Percentiles rank a stretch among this genome's conserved stretches.
phyloP scores from a whole-genome alignment of 2,113 vertebrate genomes.

The Zootoca vivipara region DNA sequence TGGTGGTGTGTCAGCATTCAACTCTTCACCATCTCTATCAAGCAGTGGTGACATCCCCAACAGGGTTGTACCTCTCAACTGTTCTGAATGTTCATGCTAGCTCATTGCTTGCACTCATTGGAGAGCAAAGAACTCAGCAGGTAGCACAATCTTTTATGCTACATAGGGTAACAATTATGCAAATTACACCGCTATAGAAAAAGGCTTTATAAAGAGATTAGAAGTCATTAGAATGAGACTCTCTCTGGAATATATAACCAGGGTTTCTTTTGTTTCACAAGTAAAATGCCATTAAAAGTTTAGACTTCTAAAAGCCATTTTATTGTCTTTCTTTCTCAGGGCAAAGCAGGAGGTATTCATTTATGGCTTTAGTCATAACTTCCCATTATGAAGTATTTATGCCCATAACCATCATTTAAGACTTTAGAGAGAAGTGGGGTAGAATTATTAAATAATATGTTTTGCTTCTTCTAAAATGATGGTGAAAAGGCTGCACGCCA shows the following conservation, averaged over 20 bases:
- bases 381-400: constrained; percentile 62
- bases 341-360: constrained; percentile 50
- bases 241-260: constrained; percentile 45
- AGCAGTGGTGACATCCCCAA: background rate
- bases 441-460: constrained; percentile 42
- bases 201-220: constrained; percentile 47
- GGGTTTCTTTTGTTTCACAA: constrained; percentile 54
- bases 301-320: constrained; percentile 55
- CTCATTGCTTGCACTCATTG: background rate
- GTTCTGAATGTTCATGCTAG: background rate
- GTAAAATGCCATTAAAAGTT: constrained; percentile 47
- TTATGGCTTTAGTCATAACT: constrained; percentile 46
- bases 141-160: constrained; percentile 9
- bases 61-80: background rate
- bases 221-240: constrained; percentile 37
- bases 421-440: constrained; percentile 35
- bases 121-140: background rate
- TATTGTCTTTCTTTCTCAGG: constrained; percentile 52
- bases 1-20: background rate
- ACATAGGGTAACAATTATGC: constrained; percentile 36
- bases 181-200: constrained; percentile 37
- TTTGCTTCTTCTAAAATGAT: constrained; percentile 44
- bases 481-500: constrained; percentile 16
- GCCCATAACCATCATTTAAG: constrained; percentile 53
- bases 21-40: background rate